Evolutionary conservation across 2,113 vertebrate genomes (phyloP).

Genomic region (Sigmodon hispidus): DNA sequence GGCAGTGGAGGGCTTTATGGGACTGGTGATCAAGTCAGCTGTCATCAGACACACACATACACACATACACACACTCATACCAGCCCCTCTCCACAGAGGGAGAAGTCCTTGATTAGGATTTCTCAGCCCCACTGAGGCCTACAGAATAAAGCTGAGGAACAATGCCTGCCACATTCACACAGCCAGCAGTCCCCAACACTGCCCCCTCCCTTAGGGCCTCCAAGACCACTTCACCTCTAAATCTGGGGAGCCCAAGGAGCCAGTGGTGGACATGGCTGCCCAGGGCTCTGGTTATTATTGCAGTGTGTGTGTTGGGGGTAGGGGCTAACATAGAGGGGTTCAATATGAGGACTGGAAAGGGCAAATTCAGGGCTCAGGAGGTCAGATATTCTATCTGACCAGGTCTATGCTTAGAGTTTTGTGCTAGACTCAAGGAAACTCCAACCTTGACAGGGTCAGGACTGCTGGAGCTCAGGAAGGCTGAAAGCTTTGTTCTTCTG

Average conservation of each 20-base stretch:
- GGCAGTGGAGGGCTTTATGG: slow-evolving; percentile 82
- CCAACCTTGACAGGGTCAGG: background rate
- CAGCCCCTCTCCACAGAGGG: too few species aligned
- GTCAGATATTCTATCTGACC: background rate
- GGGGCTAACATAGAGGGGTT: background rate
- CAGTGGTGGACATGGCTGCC: rapidly evolving
- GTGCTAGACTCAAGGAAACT: background rate
- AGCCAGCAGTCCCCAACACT: slow-evolving; percentile 65
- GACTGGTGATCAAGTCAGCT: slow-evolving; percentile 87
- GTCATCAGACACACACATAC: slow-evolving; percentile 87
- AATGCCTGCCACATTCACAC: slow-evolving; percentile 85
- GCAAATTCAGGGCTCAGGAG: background rate
- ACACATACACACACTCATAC: too few species aligned
- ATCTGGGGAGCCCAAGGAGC: background rate
- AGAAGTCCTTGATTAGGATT: slow-evolving; percentile 87
- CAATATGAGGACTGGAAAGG: background rate
- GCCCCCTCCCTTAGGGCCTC: slow-evolving; percentile 68
- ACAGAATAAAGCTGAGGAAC: slow-evolving; percentile 84
- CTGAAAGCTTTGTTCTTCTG: background rate
- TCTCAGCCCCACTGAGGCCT: slow-evolving; percentile 85
- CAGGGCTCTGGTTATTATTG: background rate
- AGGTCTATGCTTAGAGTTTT: background rate
- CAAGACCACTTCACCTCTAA: slow-evolving; percentile 74
- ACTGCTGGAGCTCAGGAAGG: background rate
- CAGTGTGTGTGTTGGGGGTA: rapidly evolving